Conservation (phyloP, 1,140 invertebrate species). For the Chionoecetes opilio region DNA sequence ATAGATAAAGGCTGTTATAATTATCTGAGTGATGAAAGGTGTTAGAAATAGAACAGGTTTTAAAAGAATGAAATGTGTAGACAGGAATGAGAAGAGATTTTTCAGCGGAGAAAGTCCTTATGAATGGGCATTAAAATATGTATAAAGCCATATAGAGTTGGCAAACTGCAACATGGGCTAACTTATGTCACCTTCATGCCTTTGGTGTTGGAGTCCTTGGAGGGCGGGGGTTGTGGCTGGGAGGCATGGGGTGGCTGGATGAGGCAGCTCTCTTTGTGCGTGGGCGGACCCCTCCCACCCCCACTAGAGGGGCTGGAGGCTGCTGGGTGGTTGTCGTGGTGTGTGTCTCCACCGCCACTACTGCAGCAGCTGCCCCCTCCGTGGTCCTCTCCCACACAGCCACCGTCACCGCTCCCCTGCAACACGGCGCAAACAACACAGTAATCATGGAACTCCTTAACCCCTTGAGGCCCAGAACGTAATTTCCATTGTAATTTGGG, state of each 20-base stretch:
- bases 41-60: too few species aligned
- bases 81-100: too few species aligned
- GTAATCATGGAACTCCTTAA: too few species aligned
- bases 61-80: too few species aligned
- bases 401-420: constrained; percentile 56
- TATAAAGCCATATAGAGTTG: too few species aligned
- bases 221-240: constrained; percentile 45
- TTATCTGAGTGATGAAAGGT: too few species aligned
- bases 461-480: too few species aligned
- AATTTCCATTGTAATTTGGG: too few species aligned
- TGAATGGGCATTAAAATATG: too few species aligned
- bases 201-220: constrained; percentile 68
- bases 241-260: constrained; percentile 35
- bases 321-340: constrained; percentile 55
- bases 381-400: constrained; percentile 52
- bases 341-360: constrained; percentile 65
- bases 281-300: constrained; percentile 36
- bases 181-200: constrained; percentile 58
- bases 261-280: background rate
- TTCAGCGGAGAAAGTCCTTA: too few species aligned
- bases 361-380: constrained; percentile 68
- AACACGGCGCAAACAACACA: background rate
- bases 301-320: constrained; percentile 40
- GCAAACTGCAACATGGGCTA: too few species aligned
- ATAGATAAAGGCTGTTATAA: too few species aligned